A percentile compares a stretch with the other conserved stretches of the same genome.
Conservation (phyloP, 2,797 vertebrate genomes). For the Microcaecilia unicolor region DNA sequence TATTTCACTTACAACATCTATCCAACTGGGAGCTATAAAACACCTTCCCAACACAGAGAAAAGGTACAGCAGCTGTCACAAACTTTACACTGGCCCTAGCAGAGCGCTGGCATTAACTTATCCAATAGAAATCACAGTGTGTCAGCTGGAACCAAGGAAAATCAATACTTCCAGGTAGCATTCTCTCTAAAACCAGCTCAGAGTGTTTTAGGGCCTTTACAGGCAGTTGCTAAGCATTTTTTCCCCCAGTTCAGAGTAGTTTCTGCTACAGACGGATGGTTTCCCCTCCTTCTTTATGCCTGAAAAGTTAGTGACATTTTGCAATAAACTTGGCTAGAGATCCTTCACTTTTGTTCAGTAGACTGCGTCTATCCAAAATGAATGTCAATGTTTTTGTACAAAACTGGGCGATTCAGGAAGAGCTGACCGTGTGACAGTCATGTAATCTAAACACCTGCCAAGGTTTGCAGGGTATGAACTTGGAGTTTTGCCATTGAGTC, state of each 20-base stretch:
- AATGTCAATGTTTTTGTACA: background rate
- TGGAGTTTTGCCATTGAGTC: slow-evolving; percentile 9
- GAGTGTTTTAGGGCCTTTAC: slow-evolving; percentile 16
- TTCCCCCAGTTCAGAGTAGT: background rate
- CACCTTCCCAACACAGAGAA: background rate
- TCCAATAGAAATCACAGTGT: slow-evolving; percentile 7
- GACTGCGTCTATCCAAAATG: background rate
- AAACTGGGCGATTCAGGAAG: no score
- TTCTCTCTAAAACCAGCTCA: slow-evolving; percentile 7
- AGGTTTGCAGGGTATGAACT: background rate
- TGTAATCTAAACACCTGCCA: no score
- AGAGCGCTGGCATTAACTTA: slow-evolving; percentile 12
- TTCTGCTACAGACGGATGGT: slow-evolving; percentile 3
- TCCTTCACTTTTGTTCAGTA: background rate
- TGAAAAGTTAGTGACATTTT: slow-evolving; percentile 9
- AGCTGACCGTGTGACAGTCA: no score
- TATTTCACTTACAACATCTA: background rate
- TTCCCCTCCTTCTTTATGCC: slow-evolving; percentile 6
- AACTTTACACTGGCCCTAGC: background rate
- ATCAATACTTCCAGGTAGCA: slow-evolving; percentile 15
- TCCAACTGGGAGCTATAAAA: background rate
- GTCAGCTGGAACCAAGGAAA: slow-evolving; percentile 5
- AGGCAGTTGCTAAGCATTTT: slow-evolving; percentile 1
- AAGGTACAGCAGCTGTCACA: background rate
- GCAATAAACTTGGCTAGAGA: slow-evolving; percentile 13